phyloP scores from a whole-genome alignment of 2,888 invertebrate species.

The Nineta flava region DNA sequence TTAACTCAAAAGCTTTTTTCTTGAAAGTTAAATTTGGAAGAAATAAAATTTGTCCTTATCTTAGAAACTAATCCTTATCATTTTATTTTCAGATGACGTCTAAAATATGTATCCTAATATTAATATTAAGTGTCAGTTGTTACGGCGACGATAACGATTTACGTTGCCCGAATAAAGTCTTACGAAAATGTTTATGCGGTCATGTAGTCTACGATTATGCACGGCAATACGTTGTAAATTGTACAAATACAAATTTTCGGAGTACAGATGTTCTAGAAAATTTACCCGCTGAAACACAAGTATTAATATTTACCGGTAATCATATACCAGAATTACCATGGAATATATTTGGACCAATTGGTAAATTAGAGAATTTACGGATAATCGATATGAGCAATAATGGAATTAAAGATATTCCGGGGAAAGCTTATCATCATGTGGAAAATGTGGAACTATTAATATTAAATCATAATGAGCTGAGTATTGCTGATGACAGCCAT shows the following conservation, averaged over 20 bases:
- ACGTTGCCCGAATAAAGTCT: neutral
- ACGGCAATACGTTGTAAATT: conserved; percentile 47
- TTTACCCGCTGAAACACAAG: conserved; percentile 48
- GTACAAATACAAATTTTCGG: conserved; percentile 44
- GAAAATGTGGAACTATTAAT: conserved; percentile 48
- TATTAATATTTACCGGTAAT: conserved; percentile 58
- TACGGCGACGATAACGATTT: neutral
- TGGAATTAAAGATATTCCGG: conserved; percentile 49
- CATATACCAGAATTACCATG: conserved; percentile 42
- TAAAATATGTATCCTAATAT: no score
- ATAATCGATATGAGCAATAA: conserved; percentile 62
- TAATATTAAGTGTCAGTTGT: no score
- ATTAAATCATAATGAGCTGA: conserved; percentile 54
- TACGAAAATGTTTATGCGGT: conserved; percentile 36
- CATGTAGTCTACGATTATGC: conserved; percentile 31
- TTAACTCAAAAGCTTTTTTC: no score
- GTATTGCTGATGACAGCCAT: conserved; percentile 37
- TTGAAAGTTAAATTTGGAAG: no score
- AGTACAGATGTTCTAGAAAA: conserved; percentile 39
- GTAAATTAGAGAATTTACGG: conserved; percentile 36
- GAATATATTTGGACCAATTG: conserved; percentile 53
- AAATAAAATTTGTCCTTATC: no score
- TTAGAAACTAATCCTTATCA: no score
- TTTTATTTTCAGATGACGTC: no score
- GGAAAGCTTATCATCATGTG: conserved; percentile 60